These are phyloP conservation scores for Podarcis cretensis DNA, from an alignment of 2,113 vertebrate species.

Conservation along the genomic window DNA sequence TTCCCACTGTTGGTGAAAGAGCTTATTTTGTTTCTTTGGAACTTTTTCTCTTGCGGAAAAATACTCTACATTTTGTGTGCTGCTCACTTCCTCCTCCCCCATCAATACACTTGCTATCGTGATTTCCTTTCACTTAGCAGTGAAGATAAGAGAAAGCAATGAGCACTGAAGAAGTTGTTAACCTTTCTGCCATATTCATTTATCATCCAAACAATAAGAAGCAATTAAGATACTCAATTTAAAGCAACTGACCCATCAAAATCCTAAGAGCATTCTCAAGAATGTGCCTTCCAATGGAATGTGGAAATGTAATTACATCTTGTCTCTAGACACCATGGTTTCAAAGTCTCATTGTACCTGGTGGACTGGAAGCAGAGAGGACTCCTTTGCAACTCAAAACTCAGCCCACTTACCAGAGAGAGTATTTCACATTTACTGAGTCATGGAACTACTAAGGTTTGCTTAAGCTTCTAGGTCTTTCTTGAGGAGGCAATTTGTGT, in stretches of 20 bases:
- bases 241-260: slow-evolving; percentile 57
- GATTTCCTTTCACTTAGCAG: slow-evolving; percentile 8
- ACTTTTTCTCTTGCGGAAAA: slow-evolving; percentile 14
- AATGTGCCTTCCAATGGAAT: slow-evolving; percentile 22
- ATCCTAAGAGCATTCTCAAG: slow-evolving; percentile 38
- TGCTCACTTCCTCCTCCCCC: background rate
- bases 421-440: background rate
- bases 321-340: slow-evolving; percentile 33
- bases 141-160: slow-evolving; percentile 29
- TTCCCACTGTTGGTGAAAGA: background rate
- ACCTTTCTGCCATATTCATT: slow-evolving; percentile 42
- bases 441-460: background rate
- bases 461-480: background rate
- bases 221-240: slow-evolving; percentile 43
- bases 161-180: slow-evolving; percentile 27
- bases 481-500: background rate
- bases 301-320: slow-evolving; percentile 37
- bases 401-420: background rate
- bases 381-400: slow-evolving; percentile 5
- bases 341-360: slow-evolving; percentile 17
- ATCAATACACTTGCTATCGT: background rate
- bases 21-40: background rate
- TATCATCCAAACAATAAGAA: slow-evolving; percentile 54
- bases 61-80: accelerated
- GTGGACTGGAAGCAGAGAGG: slow-evolving; percentile 13